These are phyloP conservation scores for Melitaea cinxia DNA, from an alignment of 1,140 invertebrate genomes.

Conservation along the genomic window DNA sequence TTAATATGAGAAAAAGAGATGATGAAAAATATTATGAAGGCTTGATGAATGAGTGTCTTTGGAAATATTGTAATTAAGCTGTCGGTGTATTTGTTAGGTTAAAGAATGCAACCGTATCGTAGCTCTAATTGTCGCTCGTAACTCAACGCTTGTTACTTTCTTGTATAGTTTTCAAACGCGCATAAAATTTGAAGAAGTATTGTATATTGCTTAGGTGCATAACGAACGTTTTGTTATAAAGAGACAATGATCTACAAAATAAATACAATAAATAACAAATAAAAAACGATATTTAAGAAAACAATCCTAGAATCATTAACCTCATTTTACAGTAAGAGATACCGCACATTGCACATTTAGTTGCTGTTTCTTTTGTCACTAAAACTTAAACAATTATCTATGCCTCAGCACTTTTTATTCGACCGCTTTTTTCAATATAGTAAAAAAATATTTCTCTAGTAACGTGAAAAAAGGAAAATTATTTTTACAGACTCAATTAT, in stretches of 20 bases:
- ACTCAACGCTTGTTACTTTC: background rate
- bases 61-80: conserved; percentile 39
- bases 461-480: no score
- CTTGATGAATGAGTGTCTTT: conserved; percentile 26
- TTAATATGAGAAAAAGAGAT: background rate
- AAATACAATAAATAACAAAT: background rate
- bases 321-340: background rate
- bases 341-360: background rate
- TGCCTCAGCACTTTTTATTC: no score
- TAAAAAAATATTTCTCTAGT: no score
- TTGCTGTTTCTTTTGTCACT: no score
- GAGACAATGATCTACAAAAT: no score
- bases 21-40: background rate
- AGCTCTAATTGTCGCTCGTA: background rate
- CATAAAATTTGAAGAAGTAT: no score
- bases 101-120: conserved; percentile 4
- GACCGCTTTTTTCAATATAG: background rate
- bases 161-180: background rate
- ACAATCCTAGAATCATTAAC: background rate
- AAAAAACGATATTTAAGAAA: background rate
- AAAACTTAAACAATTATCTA: no score
- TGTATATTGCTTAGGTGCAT: no score
- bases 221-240: no score
- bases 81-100: conserved; percentile 28
- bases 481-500: no score